Evolutionary conservation across 1,140 invertebrate genomes (phyloP).

Genomic region (Diuraphis noxia): DNA sequence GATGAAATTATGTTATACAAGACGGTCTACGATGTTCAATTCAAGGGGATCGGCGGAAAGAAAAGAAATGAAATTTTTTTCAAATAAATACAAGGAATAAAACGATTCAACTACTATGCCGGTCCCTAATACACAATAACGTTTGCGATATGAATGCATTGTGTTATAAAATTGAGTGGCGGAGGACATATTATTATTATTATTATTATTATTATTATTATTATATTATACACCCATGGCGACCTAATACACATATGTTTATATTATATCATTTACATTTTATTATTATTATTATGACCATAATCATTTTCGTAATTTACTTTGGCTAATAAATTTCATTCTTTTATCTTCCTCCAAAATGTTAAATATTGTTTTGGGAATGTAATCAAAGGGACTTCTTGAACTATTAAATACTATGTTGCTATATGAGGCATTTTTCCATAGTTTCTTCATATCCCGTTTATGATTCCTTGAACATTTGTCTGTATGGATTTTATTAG

Average conservation of each 20-base stretch:
- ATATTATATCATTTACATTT: not conserved
- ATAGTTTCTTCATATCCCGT: too few relatives aligned
- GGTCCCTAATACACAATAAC: constrained; percentile 21
- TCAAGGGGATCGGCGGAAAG: not conserved
- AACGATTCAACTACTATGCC: not conserved
- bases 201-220: not conserved
- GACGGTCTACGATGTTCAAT: not conserved
- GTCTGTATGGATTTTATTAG: too few relatives aligned
- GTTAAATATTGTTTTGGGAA: too few relatives aligned
- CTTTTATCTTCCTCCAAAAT: too few relatives aligned
- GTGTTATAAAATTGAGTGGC: not conserved
- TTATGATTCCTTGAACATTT: too few relatives aligned
- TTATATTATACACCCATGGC: not conserved
- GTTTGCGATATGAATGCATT: not conserved
- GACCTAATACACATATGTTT: not conserved
- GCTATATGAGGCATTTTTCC: too few relatives aligned
- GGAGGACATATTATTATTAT: not conserved
- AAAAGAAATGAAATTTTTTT: constrained; percentile 22
- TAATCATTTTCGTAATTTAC: not conserved
- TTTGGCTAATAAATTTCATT: not conserved
- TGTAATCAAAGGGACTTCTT: too few relatives aligned
- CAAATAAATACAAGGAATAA: not conserved
- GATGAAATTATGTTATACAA: not conserved
- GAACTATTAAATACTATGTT: too few relatives aligned
- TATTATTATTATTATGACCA: not conserved